phyloP scores from a whole-genome alignment of 2,888 invertebrate species.

The Mesoligia furuncula region DNA sequence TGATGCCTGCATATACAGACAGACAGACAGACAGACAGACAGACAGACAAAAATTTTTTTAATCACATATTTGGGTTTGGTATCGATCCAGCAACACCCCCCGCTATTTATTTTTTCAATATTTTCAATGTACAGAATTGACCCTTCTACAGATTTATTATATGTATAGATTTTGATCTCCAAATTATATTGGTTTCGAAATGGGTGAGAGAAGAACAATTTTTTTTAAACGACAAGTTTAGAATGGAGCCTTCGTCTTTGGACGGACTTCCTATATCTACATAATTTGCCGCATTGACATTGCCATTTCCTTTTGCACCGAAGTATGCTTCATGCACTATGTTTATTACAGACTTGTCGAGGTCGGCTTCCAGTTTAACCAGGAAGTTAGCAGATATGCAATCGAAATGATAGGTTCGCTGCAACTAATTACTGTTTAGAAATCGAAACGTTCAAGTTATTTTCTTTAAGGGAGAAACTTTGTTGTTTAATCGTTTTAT shows the following conservation, averaged over 20 bases:
- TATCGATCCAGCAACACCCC: no score
- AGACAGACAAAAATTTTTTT: no score
- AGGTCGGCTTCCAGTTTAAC: constrained; percentile 40
- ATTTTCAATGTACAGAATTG: no score
- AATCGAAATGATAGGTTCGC: constrained; percentile 46
- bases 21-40: no score
- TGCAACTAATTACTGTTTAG: constrained; percentile 44
- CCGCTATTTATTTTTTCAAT: no score
- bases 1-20: no score
- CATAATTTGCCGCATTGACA: background rate
- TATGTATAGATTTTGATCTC: no score
- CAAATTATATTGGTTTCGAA: background rate
- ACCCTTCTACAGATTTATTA: no score
- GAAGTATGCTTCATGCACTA: constrained; percentile 10
- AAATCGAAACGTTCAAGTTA: constrained; percentile 45
- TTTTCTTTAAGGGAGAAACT: constrained; percentile 13
- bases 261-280: background rate
- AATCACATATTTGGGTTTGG: no score
- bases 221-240: background rate
- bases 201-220: background rate
- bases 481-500: constrained; percentile 5
- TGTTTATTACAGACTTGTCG: constrained; percentile 19
- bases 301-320: constrained; percentile 11
- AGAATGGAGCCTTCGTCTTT: background rate
- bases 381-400: constrained; percentile 47